Percentiles rank a stretch among this genome's conserved stretches.
Evolutionary conservation across 2,797 vertebrate genomes (phyloP).

Genomic region (Dipus sagitta): DNA sequence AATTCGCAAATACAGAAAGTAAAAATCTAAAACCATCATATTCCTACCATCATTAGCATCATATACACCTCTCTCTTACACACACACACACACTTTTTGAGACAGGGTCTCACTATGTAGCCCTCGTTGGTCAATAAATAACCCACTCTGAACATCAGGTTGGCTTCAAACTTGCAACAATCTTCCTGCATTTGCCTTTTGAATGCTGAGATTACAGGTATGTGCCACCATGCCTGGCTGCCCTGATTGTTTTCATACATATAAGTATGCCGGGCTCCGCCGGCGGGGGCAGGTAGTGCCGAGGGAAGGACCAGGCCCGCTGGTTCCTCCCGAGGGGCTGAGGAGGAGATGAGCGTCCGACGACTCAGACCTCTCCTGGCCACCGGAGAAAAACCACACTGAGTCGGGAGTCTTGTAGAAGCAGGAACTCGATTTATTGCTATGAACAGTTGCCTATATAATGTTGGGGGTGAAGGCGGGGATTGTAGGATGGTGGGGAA

Average conservation of each 20-base stretch:
- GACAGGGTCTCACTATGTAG: background rate
- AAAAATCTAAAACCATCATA: slow-evolving; percentile 42
- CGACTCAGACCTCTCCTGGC: too few species aligned
- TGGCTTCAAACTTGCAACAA: background rate
- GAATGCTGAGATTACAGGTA: background rate
- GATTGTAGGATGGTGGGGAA: too few species aligned
- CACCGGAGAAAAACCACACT: too few species aligned
- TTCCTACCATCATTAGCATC: background rate
- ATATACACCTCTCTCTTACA: background rate
- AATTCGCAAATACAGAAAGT: slow-evolving; percentile 45
- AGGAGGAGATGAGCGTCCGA: too few species aligned
- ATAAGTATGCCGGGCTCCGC: too few species aligned
- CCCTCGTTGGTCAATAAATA: background rate
- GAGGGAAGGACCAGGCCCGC: too few species aligned
- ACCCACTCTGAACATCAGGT: background rate
- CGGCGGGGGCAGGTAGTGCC: too few species aligned
- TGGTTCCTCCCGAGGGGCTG: too few species aligned
- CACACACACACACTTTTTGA: background rate
- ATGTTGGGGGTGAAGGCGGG: too few species aligned
- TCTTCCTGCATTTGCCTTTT: background rate
- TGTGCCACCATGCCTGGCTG: background rate
- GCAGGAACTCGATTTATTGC: too few species aligned
- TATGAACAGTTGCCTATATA: too few species aligned
- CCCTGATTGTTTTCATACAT: slow-evolving; percentile 13
- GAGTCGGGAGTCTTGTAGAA: too few species aligned